These are phyloP conservation scores for Eustalomyia histrio DNA, from an alignment of 2,888 invertebrate species.

Conservation along the genomic window DNA sequence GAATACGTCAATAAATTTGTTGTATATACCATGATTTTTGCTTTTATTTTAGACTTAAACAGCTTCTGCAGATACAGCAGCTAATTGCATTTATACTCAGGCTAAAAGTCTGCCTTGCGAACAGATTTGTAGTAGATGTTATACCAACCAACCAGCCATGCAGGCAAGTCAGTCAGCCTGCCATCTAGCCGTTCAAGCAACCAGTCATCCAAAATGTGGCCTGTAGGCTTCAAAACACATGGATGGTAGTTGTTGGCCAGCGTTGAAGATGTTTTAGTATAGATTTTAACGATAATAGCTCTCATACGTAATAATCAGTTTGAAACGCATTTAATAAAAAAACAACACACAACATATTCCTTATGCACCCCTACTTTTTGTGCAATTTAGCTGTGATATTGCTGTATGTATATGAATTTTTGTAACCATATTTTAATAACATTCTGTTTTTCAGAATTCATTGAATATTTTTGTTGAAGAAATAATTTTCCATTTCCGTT, in stretches of 20 bases:
- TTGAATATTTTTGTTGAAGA: slow-evolving; percentile 36
- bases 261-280: slow-evolving; percentile 54
- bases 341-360: slow-evolving; percentile 43
- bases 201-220: slow-evolving; percentile 38
- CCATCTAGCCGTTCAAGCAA: slow-evolving; percentile 13
- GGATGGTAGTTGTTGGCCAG: slow-evolving; percentile 46
- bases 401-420: not conserved
- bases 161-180: slow-evolving; percentile 10
- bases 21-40: not conserved
- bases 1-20: slow-evolving; percentile 14
- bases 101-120: slow-evolving; percentile 63
- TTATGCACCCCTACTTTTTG: slow-evolving; percentile 54
- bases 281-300: slow-evolving; percentile 73
- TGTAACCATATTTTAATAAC: not conserved
- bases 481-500: slow-evolving; percentile 67
- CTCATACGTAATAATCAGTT: slow-evolving; percentile 75
- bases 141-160: slow-evolving; percentile 25
- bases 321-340: slow-evolving; percentile 69
- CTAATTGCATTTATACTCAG: slow-evolving; percentile 72
- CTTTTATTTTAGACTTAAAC: slow-evolving; percentile 67
- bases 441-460: not conserved
- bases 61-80: slow-evolving; percentile 78
- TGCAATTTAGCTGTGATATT: slow-evolving; percentile 32
- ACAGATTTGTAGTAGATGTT: slow-evolving; percentile 52
- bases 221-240: slow-evolving; percentile 61